Conservation (phyloP, 2,113 vertebrate genomes). For the Rhinichthys klamathensis region DNA sequence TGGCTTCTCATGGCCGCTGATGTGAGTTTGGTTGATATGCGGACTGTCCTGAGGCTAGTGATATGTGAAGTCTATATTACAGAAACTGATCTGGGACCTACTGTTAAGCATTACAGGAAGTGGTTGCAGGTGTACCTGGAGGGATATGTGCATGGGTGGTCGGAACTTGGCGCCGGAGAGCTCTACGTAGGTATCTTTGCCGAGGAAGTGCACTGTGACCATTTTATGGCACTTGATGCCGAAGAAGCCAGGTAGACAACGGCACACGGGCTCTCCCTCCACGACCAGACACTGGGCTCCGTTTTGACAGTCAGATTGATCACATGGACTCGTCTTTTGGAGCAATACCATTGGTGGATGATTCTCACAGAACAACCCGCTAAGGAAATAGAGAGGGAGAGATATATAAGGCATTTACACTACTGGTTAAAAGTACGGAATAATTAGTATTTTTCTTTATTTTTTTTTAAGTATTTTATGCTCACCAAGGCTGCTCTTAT, state of each 20-base stretch:
- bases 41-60: background rate
- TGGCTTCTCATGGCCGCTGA: constrained; percentile 6
- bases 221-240: constrained; percentile 93
- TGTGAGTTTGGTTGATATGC: constrained; percentile 4
- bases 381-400: constrained; percentile 60
- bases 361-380: constrained; percentile 92
- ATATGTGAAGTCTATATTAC: background rate
- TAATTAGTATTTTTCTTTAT: background rate
- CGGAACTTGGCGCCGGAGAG: constrained; percentile 85
- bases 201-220: constrained; percentile 92
- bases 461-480: background rate
- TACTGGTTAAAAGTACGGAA: background rate
- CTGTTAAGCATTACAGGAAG: constrained; percentile 14
- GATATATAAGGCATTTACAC: constrained; percentile 45
- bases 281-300: constrained; percentile 89
- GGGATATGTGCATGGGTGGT: constrained; percentile 91
- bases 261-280: constrained; percentile 89
- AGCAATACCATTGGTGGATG: constrained; percentile 96
- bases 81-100: constrained; percentile 28
- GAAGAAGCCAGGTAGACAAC: constrained; percentile 90
- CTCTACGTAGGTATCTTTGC: constrained; percentile 91
- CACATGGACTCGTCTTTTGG: constrained; percentile 97
- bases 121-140: constrained; percentile 82
- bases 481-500: background rate
- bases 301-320: constrained; percentile 93